Evolutionary conservation across 2,797 vertebrate genomes (phyloP).

Genomic region (Ispidina picta): DNA sequence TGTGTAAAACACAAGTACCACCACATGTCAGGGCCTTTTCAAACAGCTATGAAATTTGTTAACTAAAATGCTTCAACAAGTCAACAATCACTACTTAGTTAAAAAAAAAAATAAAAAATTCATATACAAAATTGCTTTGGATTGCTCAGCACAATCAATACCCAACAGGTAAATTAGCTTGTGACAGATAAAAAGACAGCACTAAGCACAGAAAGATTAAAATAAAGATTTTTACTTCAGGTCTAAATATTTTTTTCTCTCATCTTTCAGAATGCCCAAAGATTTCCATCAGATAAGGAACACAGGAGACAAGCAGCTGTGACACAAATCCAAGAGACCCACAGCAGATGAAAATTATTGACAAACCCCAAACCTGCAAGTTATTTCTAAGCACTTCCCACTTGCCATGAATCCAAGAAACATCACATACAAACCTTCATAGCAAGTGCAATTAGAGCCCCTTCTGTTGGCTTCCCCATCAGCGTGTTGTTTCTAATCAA

Average conservation of each 20-base stretch:
- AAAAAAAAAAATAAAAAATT: not conserved
- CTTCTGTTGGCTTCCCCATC: slow-evolving; percentile 95
- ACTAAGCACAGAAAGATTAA: not conserved
- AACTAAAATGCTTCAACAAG: not conserved
- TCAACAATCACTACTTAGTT: not conserved
- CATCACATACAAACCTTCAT: slow-evolving; percentile 81
- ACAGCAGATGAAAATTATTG: not conserved
- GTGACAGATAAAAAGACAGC: not conserved
- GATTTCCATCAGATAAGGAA: not conserved
- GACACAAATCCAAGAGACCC: not conserved
- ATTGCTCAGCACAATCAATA: not conserved
- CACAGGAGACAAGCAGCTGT: not conserved
- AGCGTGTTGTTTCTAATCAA: slow-evolving; percentile 89
- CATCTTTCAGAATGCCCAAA: not conserved
- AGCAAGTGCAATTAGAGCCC: slow-evolving; percentile 83
- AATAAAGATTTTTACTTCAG: slow-evolving; percentile 2
- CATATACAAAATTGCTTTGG: not conserved
- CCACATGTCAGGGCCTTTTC: not conserved
- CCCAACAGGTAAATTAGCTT: not conserved
- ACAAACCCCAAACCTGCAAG: not conserved
- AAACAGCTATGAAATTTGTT: not conserved
- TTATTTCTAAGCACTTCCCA: not conserved
- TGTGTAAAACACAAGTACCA: slow-evolving; percentile 55
- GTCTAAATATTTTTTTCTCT: not conserved
- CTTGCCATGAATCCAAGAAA: not conserved